Conservation (phyloP, 2,113 vertebrate genomes). For the Columbina picui region DNA sequence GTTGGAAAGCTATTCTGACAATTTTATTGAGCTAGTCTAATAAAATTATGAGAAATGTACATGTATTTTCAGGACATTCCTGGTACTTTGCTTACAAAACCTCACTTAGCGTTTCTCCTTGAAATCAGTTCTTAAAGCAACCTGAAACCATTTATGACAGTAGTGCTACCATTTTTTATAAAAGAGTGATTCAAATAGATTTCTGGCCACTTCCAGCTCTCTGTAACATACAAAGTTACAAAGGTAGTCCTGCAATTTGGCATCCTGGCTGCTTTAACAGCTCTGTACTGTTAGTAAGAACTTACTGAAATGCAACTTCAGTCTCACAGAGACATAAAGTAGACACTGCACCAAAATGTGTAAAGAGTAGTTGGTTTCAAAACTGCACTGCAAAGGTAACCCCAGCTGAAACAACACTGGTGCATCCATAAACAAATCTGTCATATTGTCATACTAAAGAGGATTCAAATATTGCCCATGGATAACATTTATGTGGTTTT, state of each 20-base stretch:
- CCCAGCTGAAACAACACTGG: neutral
- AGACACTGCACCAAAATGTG: neutral
- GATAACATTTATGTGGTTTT: neutral
- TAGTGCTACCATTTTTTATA: neutral
- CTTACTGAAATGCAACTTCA: neutral
- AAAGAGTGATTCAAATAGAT: neutral
- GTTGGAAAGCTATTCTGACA: neutral
- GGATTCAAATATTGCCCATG: neutral
- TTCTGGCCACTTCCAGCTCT: neutral
- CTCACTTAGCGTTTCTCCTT: neutral
- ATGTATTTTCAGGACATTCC: neutral
- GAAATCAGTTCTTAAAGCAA: neutral
- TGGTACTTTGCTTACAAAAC: slow-evolving; percentile 6
- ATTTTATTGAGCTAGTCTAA: slow-evolving; percentile 27
- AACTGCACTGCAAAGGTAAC: neutral
- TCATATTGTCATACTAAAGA: neutral
- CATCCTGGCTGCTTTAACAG: neutral
- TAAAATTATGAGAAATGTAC: neutral
- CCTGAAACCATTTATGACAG: neutral
- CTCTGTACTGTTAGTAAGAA: neutral
- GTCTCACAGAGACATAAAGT: neutral
- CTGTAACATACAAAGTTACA: neutral
- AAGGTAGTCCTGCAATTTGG: neutral
- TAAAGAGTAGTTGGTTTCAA: neutral
- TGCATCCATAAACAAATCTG: neutral